Evolutionary conservation across 2,113 vertebrate genomes (phyloP).

Genomic region (Steatornis caripensis): DNA sequence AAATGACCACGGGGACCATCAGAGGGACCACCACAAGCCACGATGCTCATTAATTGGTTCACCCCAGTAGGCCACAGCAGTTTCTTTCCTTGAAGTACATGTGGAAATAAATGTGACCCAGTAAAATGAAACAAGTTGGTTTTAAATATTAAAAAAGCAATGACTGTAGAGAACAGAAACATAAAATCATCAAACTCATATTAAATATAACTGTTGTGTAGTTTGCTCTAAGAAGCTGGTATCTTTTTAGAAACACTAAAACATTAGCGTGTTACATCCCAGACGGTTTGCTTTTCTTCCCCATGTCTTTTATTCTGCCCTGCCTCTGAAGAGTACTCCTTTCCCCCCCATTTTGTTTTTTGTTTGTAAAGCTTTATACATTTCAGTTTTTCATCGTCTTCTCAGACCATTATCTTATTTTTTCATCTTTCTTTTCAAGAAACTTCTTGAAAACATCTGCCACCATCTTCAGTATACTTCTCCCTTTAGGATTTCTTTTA

Average conservation of each 20-base stretch:
- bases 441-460: not conserved
- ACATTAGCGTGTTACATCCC: not conserved
- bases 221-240: not conserved
- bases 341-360: not conserved
- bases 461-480: not conserved
- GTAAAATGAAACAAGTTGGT: not conserved
- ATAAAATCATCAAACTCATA: not conserved
- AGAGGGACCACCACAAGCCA: not conserved
- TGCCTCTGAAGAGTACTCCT: not conserved
- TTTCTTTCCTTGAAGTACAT: not conserved
- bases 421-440: constrained; percentile 39
- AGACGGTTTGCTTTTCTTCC: constrained; percentile 2
- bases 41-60: not conserved
- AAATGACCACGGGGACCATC: not conserved
- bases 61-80: not conserved
- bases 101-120: constrained; percentile 1
- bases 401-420: constrained; percentile 33
- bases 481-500: constrained; percentile 41
- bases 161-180: not conserved
- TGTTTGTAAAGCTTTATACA: constrained; percentile 21
- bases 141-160: constrained; percentile 23
- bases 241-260: not conserved
- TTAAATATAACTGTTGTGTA: not conserved
- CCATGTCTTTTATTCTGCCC: not conserved
- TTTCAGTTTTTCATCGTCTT: not conserved